A percentile compares a stretch with the other conserved stretches of the same genome.
Conservation (phyloP, 2,113 vertebrate species). For the Fulmarus glacialis region DNA sequence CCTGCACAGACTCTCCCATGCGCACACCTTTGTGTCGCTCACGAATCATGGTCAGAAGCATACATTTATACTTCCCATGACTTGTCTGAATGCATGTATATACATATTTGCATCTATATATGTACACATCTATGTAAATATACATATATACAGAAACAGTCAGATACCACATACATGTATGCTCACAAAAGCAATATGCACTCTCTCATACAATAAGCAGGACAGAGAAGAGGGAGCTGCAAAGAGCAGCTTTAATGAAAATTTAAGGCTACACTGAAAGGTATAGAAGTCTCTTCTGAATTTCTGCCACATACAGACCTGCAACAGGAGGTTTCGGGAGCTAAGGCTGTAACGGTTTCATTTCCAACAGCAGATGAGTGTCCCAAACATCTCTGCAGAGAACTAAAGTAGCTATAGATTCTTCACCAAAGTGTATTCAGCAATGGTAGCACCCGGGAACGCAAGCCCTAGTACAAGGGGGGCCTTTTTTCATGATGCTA, state of each 20-base stretch:
- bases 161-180: neutral
- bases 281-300: neutral
- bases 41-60: neutral
- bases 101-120: neutral
- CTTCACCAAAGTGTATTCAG: neutral
- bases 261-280: neutral
- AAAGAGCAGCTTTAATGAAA: neutral
- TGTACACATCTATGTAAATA: neutral
- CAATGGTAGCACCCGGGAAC: neutral
- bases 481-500: neutral
- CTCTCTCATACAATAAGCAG: neutral
- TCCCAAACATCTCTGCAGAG: neutral
- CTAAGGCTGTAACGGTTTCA: neutral
- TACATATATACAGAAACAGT: neutral
- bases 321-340: neutral
- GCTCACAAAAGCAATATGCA: neutral
- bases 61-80: fast-evolving
- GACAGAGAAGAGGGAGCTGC: neutral
- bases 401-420: neutral
- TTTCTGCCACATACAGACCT: neutral
- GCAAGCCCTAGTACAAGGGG: neutral
- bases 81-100: neutral
- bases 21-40: neutral
- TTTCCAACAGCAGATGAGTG: neutral
- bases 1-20: neutral